Base-by-base conservation (phyloP, 2,888 invertebrate species). In the Eupeodes latifasciatus region DNA sequence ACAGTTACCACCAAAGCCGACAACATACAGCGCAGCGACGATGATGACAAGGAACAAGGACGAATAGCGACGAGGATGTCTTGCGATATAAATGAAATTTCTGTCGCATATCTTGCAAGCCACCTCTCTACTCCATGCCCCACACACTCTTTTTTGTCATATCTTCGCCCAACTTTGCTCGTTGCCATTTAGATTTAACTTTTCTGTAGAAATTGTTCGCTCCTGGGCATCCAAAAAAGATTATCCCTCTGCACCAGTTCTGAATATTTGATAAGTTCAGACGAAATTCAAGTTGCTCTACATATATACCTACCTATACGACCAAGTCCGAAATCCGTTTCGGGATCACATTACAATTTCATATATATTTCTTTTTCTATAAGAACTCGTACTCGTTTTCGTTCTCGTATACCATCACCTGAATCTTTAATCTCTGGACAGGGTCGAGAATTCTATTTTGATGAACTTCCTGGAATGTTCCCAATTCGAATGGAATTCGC, bases 261-360 rank as follows among this genome's bases (percentile, higher is more conserved):
- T 88, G 87, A 80, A 88, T 88, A 69, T 88, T 88, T 88, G 84
- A 88, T 88, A 84, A 80, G 75, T 59, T 36, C 83, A 76, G 71
- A 16, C 40, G 61, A 82, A 53, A 72, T 59, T 34, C 82, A 75
- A 64, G 71, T 64, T 64, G 64, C 36, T 47, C 53, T 27, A 2
- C 9, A 40, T 40, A 40, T 40, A 40, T 5, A 40, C 40, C 40
- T 5, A 40, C 40, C 40, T 34, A 27, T 27, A 14, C 14, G 59
- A 59, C 34, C 59, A 34, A 27, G 27, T 64, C 36, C 61, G 27
- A 77, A 64, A 75, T 83, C 49, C 59, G 51, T 81, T 80, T 67
- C 51, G 44, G 61, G 72, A 84, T 84, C 80, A 74, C 80, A 84
- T 84, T 84, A 72, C 79, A 74, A 81, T 85, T 88, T 57, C 72